These are phyloP conservation scores for Calyptomena viridis DNA, from an alignment of 2,113 vertebrate genomes.

Conservation along the genomic window DNA sequence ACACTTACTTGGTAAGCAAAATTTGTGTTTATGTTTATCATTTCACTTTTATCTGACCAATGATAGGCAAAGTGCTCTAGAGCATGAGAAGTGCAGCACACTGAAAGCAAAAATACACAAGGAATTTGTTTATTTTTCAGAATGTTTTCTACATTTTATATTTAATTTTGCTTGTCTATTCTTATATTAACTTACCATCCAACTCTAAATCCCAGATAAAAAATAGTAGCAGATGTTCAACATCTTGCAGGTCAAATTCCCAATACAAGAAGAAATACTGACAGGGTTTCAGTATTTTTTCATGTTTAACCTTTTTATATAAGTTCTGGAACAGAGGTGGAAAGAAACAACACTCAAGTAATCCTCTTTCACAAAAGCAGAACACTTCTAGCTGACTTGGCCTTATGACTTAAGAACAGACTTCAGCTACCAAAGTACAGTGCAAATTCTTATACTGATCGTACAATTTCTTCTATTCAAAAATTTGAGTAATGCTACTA, in stretches of 20 bases:
- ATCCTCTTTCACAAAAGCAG: conserved; percentile 4
- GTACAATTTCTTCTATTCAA: background rate
- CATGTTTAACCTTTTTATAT: background rate
- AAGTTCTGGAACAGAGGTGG: background rate
- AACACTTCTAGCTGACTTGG: background rate
- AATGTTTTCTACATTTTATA: background rate
- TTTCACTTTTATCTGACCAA: background rate
- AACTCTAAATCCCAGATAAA: background rate
- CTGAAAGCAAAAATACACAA: background rate
- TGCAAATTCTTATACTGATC: background rate
- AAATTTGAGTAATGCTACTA: background rate
- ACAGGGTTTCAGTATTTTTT: background rate
- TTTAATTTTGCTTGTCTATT: background rate
- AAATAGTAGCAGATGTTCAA: background rate
- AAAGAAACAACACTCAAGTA: background rate
- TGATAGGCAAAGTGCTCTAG: background rate
- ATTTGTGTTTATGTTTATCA: background rate
- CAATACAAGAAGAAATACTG: background rate
- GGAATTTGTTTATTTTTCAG: background rate
- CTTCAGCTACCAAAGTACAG: background rate
- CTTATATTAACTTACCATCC: background rate
- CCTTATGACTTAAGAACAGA: background rate
- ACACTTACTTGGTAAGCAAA: background rate
- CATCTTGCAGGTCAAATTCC: background rate
- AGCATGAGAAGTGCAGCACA: background rate